Evolutionary conservation across 2,113 vertebrate genomes (phyloP).

Genomic region (Okapia johnstoni): DNA sequence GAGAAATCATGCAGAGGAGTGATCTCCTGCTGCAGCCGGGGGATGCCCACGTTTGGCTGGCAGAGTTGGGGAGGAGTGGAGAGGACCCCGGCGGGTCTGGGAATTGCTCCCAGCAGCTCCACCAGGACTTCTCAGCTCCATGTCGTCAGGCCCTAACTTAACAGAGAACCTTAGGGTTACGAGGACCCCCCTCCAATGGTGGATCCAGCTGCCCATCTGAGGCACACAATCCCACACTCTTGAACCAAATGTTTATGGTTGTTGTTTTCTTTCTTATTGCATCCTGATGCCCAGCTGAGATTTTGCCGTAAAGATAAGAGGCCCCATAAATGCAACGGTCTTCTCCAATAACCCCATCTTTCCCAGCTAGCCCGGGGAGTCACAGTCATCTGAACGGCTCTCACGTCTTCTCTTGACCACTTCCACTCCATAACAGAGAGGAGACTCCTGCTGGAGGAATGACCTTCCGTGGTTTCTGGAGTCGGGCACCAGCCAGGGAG

Average conservation of each 20-base stretch:
- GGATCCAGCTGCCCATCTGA: not conserved
- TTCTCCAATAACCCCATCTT: not conserved
- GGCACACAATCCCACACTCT: rapidly evolving
- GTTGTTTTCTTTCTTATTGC: not conserved
- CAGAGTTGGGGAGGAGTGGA: not conserved
- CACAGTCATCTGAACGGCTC: not conserved
- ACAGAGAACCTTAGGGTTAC: not conserved
- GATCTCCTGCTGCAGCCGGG: not conserved
- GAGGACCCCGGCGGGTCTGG: not conserved
- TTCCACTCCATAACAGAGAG: not conserved
- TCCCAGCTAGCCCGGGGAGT: not conserved
- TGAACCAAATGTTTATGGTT: not conserved
- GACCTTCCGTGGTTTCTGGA: not conserved
- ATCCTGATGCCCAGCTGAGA: not conserved
- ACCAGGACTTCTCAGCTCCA: not conserved
- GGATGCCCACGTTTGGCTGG: not conserved
- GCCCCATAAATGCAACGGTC: conserved; percentile 44
- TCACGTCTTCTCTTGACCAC: not conserved
- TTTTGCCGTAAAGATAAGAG: conserved; percentile 58
- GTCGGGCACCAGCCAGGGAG: not conserved
- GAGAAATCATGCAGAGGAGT: not conserved
- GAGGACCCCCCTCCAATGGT: rapidly evolving
- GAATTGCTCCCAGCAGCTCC: not conserved
- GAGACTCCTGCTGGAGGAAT: not conserved
- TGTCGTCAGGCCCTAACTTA: not conserved